Evolutionary conservation across 1,140 invertebrate species (phyloP).

Genomic region (Drosophila tani): DNA sequence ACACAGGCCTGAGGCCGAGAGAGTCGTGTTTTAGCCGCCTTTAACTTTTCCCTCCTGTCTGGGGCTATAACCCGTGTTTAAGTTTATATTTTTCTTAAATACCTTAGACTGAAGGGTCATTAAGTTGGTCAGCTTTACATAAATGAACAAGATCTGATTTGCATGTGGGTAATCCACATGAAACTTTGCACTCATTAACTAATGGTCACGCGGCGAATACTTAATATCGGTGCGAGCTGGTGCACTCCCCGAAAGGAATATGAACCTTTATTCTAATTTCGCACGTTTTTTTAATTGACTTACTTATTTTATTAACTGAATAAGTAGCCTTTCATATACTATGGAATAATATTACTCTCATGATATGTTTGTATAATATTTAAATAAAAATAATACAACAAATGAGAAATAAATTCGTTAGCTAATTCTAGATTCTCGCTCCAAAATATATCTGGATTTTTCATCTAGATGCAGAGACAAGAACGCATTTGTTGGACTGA

Average conservation of each 20-base stretch:
- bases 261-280: too few relatives aligned
- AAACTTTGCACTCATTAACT: slow-evolving; percentile 31
- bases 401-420: too few relatives aligned
- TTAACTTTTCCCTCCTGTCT: slow-evolving; percentile 35
- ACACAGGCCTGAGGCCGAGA: slow-evolving; percentile 38
- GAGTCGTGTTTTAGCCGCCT: slow-evolving; percentile 21
- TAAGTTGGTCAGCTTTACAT: slow-evolving; percentile 8
- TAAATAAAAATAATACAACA: too few relatives aligned
- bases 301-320: too few relatives aligned
- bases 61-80: slow-evolving; percentile 13
- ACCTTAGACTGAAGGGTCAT: slow-evolving; percentile 16
- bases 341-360: too few relatives aligned
- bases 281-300: too few relatives aligned
- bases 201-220: slow-evolving; percentile 22
- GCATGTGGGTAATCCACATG: slow-evolving; percentile 15
- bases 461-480: background rate
- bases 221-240: background rate
- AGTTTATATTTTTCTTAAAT: slow-evolving; percentile 39
- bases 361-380: too few relatives aligned
- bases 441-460: background rate
- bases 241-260: background rate
- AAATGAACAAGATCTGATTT: slow-evolving; percentile 4
- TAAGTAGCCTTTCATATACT: too few relatives aligned
- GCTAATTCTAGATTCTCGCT: too few relatives aligned
- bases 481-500: slow-evolving; percentile 10